Percentiles rank a stretch among this genome's conserved stretches.
These are phyloP conservation scores for Empidonax traillii DNA, from an alignment of 2,113 vertebrate species.

Conservation along the genomic window DNA sequence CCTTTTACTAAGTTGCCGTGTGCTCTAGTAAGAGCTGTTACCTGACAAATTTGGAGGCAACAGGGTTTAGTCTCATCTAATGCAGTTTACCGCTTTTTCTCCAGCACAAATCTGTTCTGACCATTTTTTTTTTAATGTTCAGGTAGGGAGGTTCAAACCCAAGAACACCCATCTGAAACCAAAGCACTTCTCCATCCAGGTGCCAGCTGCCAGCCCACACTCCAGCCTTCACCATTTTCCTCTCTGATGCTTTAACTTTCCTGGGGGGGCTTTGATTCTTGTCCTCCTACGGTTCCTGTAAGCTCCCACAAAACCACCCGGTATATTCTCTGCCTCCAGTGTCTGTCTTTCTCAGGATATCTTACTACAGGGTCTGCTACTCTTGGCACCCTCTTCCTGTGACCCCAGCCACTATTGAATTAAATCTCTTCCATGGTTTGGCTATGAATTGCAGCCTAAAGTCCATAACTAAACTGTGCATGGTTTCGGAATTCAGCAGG, in stretches of 20 bases:
- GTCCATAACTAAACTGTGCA: conserved; percentile 47
- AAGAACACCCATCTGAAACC: neutral
- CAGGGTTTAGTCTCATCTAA: neutral
- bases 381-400: conserved; percentile 48
- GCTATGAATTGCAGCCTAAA: conserved; percentile 37
- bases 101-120: neutral
- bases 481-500: conserved; percentile 49
- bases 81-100: neutral
- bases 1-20: neutral
- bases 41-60: neutral
- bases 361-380: conserved; percentile 46
- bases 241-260: neutral
- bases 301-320: neutral
- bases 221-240: neutral
- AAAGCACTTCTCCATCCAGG: neutral
- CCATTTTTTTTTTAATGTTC: neutral
- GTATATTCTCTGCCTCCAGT: conserved; percentile 11
- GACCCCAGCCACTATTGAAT: conserved; percentile 39
- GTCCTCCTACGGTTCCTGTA: neutral
- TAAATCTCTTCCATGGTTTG: conserved; percentile 32
- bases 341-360: conserved; percentile 38
- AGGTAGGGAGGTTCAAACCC: neutral
- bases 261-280: neutral
- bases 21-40: neutral
- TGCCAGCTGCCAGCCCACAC: neutral